These are phyloP conservation scores for Rhopilema esculentum DNA, from an alignment of 30 jellyfish, hydroid and myxozoan species.

Conservation along the genomic window DNA sequence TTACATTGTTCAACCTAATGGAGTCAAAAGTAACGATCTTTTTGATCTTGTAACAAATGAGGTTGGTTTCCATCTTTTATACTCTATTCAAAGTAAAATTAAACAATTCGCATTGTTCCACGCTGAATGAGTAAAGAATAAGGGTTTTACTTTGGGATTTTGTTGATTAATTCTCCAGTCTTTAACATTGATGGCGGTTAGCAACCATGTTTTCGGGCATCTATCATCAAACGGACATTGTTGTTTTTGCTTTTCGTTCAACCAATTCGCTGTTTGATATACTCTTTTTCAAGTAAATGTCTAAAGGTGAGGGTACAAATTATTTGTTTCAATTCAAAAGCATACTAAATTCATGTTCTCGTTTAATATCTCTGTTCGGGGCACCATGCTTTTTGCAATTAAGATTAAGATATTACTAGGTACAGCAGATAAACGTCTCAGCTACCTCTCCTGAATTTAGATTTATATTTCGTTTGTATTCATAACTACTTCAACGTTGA, in stretches of 20 bases:
- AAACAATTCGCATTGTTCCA: slow-evolving; percentile 36
- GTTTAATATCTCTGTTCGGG: too few relatives aligned
- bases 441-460: too few relatives aligned
- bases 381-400: too few relatives aligned
- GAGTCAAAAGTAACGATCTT: background rate
- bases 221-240: background rate
- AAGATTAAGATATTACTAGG: too few relatives aligned
- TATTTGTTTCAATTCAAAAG: too few relatives aligned
- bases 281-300: background rate
- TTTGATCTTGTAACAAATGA: slow-evolving; percentile 49
- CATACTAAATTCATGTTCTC: too few relatives aligned
- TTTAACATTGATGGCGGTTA: background rate
- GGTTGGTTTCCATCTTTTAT: slow-evolving; percentile 16
- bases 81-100: slow-evolving; percentile 20
- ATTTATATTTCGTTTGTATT: too few relatives aligned
- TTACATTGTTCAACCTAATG: background rate
- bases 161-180: slow-evolving; percentile 23
- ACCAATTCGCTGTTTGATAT: background rate
- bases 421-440: too few relatives aligned
- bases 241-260: background rate
- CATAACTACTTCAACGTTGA: too few relatives aligned
- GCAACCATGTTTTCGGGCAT: background rate
- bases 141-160: slow-evolving; percentile 19
- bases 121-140: slow-evolving; percentile 9
- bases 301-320: background rate